Evolutionary conservation across 1,140 invertebrate species (phyloP), one percentile per base, ranked within the genome.

Genomic region (Pseudomyrmex concolor): DNA sequence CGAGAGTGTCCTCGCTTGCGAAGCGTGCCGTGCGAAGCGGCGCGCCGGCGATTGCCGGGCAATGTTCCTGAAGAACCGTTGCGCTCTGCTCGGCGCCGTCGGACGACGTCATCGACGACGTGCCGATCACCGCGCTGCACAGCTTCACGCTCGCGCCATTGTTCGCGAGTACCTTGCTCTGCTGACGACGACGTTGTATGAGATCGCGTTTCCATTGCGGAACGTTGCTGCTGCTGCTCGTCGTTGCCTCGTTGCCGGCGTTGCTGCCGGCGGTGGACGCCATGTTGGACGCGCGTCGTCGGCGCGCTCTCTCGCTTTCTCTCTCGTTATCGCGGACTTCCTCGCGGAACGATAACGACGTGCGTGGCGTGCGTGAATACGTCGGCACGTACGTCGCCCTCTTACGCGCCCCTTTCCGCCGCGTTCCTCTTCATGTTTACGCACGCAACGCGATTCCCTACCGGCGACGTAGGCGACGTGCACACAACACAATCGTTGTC

Each of bases 151-250:
- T 89, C 73, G 84, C 91, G 85, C 87, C 93, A 90, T 80, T 94
- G 89, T 82, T 93, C 85, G 91, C 55, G 67, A 88, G 82, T 19
- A 89, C 86, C 74, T 91, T 91, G 70, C 82, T 91, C 90, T 95
- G 84, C 57, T 94, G 92, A 90, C 94, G 90, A 50, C 96, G 95
- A 68, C 96, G 95, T 91, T 96, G 95, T 87, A 97, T 96, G 86
- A 97, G 94, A 91, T 97, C 97, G 84, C 96, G 95, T 91, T 97
- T 97, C 96, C 97, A 97, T 92, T 96, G 96, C 51, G 96, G 93
- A 82, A 94, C 90, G 57, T 76, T 83, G 83, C 71, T 86, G 64
- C 70, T 55, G 22, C 57, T 64, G 71, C 74, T 84, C 77, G 71
- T 78, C 72, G 34, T 51, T 51, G 84, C 34, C 60, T 86, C 83